Conservation (phyloP, 2,113 vertebrate genomes). For the Diglossa brunneiventris region DNA sequence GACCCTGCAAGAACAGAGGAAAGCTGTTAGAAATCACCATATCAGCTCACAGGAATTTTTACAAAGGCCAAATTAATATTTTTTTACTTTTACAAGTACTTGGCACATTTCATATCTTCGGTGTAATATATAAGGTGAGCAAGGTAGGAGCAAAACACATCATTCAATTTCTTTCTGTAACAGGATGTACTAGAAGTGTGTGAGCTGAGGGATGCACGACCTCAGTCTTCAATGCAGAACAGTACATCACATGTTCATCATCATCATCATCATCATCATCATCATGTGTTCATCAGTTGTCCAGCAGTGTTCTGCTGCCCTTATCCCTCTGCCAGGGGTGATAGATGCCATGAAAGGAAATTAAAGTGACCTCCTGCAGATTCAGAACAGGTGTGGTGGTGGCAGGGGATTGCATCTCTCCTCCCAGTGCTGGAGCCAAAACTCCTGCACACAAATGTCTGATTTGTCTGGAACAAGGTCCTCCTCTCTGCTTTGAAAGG, state of each 20-base stretch:
- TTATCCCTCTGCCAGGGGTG: background rate
- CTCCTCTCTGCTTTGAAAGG: background rate
- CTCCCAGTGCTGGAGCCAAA: background rate
- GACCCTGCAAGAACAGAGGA: background rate
- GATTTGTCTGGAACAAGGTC: background rate
- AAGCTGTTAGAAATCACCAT: background rate
- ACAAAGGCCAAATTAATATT: background rate
- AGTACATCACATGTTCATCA: background rate
- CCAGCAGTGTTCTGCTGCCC: background rate
- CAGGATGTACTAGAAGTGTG: background rate
- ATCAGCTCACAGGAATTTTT: background rate
- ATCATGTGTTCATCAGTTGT: accelerated
- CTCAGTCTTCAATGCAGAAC: background rate
- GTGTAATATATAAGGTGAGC: background rate
- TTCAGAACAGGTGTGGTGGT: background rate
- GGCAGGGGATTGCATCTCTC: background rate
- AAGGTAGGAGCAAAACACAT: background rate
- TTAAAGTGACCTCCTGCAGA: background rate
- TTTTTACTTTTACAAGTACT: background rate
- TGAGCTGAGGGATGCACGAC: background rate
- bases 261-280: background rate
- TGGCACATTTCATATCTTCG: background rate
- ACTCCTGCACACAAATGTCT: accelerated
- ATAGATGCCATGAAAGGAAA: background rate
- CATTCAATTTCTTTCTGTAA: background rate